Base-by-base conservation (phyloP, 2,888 invertebrate species). In the Yponomeuta evonymella region DNA sequence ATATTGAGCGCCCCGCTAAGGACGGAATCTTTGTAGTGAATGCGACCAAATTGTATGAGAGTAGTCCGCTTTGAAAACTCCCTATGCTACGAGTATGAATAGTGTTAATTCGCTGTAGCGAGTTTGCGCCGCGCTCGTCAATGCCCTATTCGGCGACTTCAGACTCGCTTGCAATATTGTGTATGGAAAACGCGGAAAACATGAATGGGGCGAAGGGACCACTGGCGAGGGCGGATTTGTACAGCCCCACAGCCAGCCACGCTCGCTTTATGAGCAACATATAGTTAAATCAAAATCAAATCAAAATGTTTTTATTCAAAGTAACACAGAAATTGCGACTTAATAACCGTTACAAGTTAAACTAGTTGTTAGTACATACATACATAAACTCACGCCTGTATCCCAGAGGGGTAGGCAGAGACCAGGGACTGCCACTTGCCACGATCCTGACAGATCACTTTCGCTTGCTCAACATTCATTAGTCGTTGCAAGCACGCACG, bases 101-200 rank as follows among this genome's bases (percentile, higher is more conserved):
- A 91, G 91, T 91, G 91, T 90, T 90, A 90, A 90, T 88, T 91
- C 90, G 90, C 89, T 90, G 90, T 92, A 89, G 90, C 89, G 90
- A 91, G 90, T 90, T 90, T 87, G 88, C 83, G 83, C 81, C 83
- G 83, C 81, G 86, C 88, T 89, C 86, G 89, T 92, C 91, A 91
- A 90, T 91, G 86, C 89, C 86, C 85, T 89, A 89, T 91, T 90
- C 86, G 89, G 86, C 85, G 88, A 84, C 89, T 89, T 88, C 86
- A 80, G 86, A 82, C 81, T 81, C 79, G 82, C 79, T 88, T 86
- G 85, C 83, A 81, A 88, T 87, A 89, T 90, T 90, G 87, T 90
- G 85, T 88, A 89, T 90, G 90, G 88, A 89, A 91, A 91, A 83
- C 86, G 89, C 83, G 85, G 86, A 84, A 90, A 90, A 89, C 87